These are phyloP conservation scores for Cordylochernes scorpioides DNA, from an alignment of 2,888 invertebrate species.

Conservation along the genomic window DNA sequence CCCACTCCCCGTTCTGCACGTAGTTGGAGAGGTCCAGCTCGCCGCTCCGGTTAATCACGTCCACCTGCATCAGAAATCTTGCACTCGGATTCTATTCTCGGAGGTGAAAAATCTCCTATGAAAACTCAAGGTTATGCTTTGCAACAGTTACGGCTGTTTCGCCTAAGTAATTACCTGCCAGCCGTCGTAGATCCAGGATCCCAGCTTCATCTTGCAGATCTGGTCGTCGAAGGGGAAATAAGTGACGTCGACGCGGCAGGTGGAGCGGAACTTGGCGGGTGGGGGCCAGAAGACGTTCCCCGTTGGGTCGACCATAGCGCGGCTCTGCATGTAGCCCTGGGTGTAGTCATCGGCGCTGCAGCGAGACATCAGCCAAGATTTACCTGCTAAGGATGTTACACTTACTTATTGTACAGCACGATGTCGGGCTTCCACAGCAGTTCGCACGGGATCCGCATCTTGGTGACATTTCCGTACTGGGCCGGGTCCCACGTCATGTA, in stretches of 20 bases:
- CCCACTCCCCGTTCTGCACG: conserved; percentile 31
- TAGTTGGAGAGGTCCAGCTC: conserved; percentile 28
- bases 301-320: conserved; percentile 28
- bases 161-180: too few relatives aligned
- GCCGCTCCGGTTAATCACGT: conserved; percentile 19
- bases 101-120: too few relatives aligned
- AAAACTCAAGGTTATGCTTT: too few relatives aligned
- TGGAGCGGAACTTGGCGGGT: conserved; percentile 29
- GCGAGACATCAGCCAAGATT: too few relatives aligned
- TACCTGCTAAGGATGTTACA: too few relatives aligned
- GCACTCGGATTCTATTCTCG: too few relatives aligned
- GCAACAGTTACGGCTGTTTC: too few relatives aligned
- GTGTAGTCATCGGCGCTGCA: conserved; percentile 31
- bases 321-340: conserved; percentile 30
- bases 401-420: conserved; percentile 40
- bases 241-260: conserved; percentile 29
- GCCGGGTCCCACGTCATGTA: conserved; percentile 40
- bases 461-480: conserved; percentile 34
- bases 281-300: conserved; percentile 33
- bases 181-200: conserved; percentile 28
- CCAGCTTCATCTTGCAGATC: conserved; percentile 28
- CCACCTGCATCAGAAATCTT: conserved; percentile 24
- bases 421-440: conserved; percentile 48
- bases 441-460: conserved; percentile 34
- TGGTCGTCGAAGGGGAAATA: conserved; percentile 33